These are phyloP conservation scores for Pedionomus torquatus DNA, from an alignment of 2,113 vertebrate species.

Conservation along the genomic window DNA sequence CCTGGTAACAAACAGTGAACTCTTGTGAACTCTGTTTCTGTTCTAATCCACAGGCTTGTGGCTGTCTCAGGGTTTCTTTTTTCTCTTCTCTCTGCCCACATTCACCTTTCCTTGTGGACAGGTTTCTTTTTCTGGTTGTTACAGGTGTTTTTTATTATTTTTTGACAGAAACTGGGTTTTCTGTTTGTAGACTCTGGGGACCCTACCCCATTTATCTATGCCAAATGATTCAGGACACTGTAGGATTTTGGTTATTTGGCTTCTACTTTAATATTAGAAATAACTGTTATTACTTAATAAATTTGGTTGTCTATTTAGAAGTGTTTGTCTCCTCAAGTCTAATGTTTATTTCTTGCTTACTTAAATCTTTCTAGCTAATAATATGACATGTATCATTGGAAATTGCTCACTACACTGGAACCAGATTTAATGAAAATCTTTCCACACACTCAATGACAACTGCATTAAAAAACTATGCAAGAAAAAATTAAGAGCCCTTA, in stretches of 20 bases:
- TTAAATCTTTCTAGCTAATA: not conserved
- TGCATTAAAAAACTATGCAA: not conserved
- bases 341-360: not conserved
- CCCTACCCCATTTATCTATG: not conserved
- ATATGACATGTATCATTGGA: not conserved
- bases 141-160: not conserved
- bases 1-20: not conserved
- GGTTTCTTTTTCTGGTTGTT: not conserved
- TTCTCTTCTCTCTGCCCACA: not conserved
- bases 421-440: conserved; percentile 6
- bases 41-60: not conserved
- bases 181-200: not conserved
- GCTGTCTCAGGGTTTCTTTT: not conserved
- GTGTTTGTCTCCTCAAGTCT: not conserved
- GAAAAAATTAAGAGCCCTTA: not conserved
- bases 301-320: not conserved
- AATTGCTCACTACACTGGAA: not conserved
- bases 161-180: not conserved
- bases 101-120: not conserved
- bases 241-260: not conserved
- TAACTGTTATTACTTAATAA: not conserved
- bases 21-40: not conserved
- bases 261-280: not conserved
- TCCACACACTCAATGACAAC: not conserved
- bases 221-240: not conserved